Base-by-base conservation (phyloP, 2,888 invertebrate species). In the Morpho achilles region DNA sequence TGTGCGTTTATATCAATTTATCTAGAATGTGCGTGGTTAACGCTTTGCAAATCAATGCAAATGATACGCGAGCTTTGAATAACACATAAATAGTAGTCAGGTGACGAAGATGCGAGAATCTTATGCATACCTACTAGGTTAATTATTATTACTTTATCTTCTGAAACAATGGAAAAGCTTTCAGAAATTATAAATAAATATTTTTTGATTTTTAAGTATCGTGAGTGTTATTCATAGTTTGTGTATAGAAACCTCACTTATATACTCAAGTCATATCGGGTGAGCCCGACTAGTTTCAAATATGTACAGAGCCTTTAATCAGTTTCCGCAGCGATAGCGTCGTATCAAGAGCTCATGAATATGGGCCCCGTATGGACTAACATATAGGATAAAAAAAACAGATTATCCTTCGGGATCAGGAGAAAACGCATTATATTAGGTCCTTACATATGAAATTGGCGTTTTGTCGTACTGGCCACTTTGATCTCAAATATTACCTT, bases 41-140 rank as follows among this genome's bases (percentile, higher is more conserved):
- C 66, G 64, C 62, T 58, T 60, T 57, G 68, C 67, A 72, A 72
- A 68, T 68, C 65, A 72, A 74, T 75, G 69, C 62, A 65, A 62
- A 63, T 59, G 64, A 66, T 69, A 64, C 56, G 50, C 68, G 67
- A 68, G 72, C 67, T 67, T 67, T 61, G 75, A 72, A 80, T 81
- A 71, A 73, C 72, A 70, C 74, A 63, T 56, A 63, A 56, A 60
- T 53, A 63, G 64, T 62, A 64, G 41, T 51, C 49, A 55, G 22
- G 23, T 54, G 56, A 41, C 40, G 23, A n/a, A 45, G 42, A 46
- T 53, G 32, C n/a, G 23, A 48, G 42, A 39, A 59, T 55, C 50
- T 40, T 43, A 10, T 44, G 42, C 9, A n/a, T 51, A 39, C 23
- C 39, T 42, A 39, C 9, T 22, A 32, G 45, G 8, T 3, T 10